Evolutionary conservation across 2,113 vertebrate genomes (phyloP).

Genomic region (Platysteira castanea): DNA sequence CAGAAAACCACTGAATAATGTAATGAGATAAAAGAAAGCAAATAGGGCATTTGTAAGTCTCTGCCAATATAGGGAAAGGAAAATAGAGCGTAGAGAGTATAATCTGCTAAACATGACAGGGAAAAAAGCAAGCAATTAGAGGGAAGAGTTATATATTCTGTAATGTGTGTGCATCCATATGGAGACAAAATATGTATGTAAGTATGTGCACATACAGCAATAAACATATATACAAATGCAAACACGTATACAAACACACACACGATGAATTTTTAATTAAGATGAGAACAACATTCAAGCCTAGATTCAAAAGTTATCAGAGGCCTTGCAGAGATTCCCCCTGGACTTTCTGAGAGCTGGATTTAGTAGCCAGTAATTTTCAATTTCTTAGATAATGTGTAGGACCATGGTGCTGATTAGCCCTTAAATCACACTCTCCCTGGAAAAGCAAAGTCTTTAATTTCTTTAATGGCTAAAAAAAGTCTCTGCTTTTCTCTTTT

Average conservation of each 20-base stretch:
- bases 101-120: constrained; percentile 53
- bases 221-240: neutral
- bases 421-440: constrained; percentile 63
- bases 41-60: constrained; percentile 53
- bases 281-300: constrained; percentile 50
- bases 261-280: constrained; percentile 37
- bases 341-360: constrained; percentile 59
- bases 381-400: constrained; percentile 70
- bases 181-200: neutral
- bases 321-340: constrained; percentile 67
- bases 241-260: neutral
- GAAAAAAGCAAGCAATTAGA: constrained; percentile 52
- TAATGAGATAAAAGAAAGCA: constrained; percentile 63
- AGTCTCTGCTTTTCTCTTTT: constrained; percentile 34
- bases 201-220: neutral
- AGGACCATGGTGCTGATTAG: constrained; percentile 66
- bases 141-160: neutral
- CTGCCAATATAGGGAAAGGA: constrained; percentile 40
- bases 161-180: constrained; percentile 30
- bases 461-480: constrained; percentile 60
- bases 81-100: constrained; percentile 27
- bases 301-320: constrained; percentile 65
- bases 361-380: constrained; percentile 71
- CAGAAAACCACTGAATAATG: constrained; percentile 57
- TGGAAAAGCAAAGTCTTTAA: constrained; percentile 69